These are phyloP conservation scores for Dendrocopos noguchii DNA, from an alignment of 2,113 vertebrate species.

Conservation along the genomic window DNA sequence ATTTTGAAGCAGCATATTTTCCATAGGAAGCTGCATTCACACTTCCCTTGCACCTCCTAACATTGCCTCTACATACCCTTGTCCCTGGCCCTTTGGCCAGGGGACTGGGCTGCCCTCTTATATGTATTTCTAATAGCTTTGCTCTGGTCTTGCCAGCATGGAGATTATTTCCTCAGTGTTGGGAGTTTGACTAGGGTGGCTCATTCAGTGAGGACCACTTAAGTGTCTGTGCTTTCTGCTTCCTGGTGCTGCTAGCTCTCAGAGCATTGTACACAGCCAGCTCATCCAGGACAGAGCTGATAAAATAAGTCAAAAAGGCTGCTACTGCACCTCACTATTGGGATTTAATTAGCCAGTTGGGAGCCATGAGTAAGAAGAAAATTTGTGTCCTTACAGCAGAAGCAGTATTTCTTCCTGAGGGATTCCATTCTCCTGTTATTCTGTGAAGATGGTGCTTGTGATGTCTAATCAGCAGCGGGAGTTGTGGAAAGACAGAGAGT, in stretches of 20 bases:
- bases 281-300: neutral
- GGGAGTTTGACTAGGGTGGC: neutral
- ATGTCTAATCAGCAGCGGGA: neutral
- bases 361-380: neutral
- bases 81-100: neutral
- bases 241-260: rapidly evolving
- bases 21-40: neutral
- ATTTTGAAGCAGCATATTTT: neutral
- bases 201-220: neutral
- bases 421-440: neutral
- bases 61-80: neutral
- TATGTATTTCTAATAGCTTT: neutral
- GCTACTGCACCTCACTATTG: rapidly evolving
- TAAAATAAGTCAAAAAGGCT: neutral
- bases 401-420: neutral
- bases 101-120: neutral
- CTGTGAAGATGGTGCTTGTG: neutral
- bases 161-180: neutral
- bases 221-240: neutral
- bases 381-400: neutral
- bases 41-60: neutral
- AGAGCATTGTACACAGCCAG: rapidly evolving
- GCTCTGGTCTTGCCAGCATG: neutral
- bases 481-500: neutral
- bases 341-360: neutral